A percentile compares a stretch with the other conserved stretches of the same genome.
These are phyloP conservation scores for Nasonovia ribisnigri DNA, from an alignment of 2,888 invertebrate species.

Conservation along the genomic window DNA sequence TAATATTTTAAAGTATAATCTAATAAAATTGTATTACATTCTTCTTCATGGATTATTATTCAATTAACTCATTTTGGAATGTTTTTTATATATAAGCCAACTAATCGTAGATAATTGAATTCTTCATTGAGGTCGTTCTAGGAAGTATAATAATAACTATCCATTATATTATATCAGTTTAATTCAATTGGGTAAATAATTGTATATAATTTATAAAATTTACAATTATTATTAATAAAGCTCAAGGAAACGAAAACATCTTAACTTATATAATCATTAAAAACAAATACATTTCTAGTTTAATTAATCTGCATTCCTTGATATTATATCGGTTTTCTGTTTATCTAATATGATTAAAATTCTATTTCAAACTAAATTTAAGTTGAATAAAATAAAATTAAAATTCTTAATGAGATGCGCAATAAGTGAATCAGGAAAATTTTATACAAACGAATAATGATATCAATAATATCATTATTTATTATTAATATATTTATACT, in stretches of 20 bases:
- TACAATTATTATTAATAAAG: constrained; percentile 26
- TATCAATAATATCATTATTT: not conserved
- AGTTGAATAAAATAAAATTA: constrained; percentile 9
- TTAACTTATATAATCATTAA: constrained; percentile 37
- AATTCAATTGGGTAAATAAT: constrained; percentile 29
- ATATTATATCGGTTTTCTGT: constrained; percentile 1
- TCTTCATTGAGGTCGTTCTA: constrained; percentile 41
- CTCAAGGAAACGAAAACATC: constrained; percentile 33
- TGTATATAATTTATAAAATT: constrained; percentile 29
- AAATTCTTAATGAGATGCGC: constrained; percentile 4
- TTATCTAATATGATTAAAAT: constrained; percentile 27
- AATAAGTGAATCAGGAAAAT: not conserved
- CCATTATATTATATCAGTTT: not conserved
- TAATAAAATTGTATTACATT: not conserved
- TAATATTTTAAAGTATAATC: not conserved
- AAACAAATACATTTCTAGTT: not conserved
- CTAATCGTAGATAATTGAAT: constrained; percentile 40
- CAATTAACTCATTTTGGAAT: constrained; percentile 35
- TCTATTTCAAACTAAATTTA: constrained; percentile 7
- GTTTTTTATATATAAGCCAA: not conserved
- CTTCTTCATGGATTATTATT: constrained; percentile 23
- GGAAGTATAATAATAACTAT: constrained; percentile 33
- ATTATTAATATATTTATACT: not conserved
- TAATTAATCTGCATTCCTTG: constrained; percentile 19
- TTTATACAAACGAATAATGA: not conserved